A percentile compares a stretch with the other conserved stretches of the same genome.
phyloP scores from a whole-genome alignment of 2,797 vertebrate species.

The Ctenopoma kingsleyae region DNA sequence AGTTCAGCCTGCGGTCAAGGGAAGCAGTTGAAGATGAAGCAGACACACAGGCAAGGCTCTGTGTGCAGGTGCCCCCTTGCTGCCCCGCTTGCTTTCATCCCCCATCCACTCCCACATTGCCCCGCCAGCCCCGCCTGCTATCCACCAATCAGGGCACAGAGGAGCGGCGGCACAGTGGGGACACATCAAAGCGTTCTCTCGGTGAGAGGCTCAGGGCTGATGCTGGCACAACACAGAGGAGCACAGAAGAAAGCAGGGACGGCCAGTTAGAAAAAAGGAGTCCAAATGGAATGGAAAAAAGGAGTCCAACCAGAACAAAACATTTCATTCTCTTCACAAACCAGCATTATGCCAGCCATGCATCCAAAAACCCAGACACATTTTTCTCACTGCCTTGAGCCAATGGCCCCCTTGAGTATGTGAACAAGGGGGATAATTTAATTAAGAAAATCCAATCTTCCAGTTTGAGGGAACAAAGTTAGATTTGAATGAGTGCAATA shows the following conservation, averaged over 20 bases:
- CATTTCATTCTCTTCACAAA: conserved; percentile 91
- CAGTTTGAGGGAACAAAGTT: conserved; percentile 89
- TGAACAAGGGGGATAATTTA: conserved; percentile 95
- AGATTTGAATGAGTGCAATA: conserved; percentile 87
- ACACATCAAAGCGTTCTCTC: conserved; percentile 95
- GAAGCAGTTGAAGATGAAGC: conserved; percentile 90
- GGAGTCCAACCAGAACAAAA: conserved; percentile 93
- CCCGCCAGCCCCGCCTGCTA: conserved; percentile 89
- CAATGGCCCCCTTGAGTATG: conserved; percentile 94
- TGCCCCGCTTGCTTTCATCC: conserved; percentile 92
- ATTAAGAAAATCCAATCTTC: conserved; percentile 92
- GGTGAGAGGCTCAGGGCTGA: conserved; percentile 92
- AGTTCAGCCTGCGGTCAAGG: conserved; percentile 90
- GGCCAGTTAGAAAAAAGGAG: conserved; percentile 87
- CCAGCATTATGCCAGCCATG: conserved; percentile 85
- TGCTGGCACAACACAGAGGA: conserved; percentile 93
- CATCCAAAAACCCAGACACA: conserved; percentile 88
- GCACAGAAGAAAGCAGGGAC: conserved; percentile 86
- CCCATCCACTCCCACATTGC: conserved; percentile 92
- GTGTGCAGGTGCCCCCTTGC: conserved; percentile 91
- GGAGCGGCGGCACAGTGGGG: conserved; percentile 89
- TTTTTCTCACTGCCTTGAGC: conserved; percentile 92
- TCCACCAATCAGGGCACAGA: conserved; percentile 91
- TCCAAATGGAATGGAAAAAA: conserved; percentile 90
- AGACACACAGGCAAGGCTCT: conserved; percentile 92